Base-by-base conservation (phyloP, 2,888 invertebrate species). In the Lasioglossum marginatum region DNA sequence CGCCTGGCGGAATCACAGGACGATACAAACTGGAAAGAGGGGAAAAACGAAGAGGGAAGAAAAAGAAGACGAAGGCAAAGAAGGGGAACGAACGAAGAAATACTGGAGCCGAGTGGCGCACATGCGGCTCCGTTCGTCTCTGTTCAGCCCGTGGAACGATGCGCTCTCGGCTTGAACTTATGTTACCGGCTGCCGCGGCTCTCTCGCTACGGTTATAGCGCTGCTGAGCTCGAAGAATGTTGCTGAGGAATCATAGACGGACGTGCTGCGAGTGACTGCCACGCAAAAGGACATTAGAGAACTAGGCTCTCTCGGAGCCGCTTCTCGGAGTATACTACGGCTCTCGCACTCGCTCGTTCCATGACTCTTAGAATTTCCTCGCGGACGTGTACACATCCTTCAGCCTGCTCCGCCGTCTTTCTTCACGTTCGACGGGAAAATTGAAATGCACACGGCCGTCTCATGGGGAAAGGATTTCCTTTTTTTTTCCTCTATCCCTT, bases 221-320 rank as follows among this genome's bases (percentile, higher is more conserved):
- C 84, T 82, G 87, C 84, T 75, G 79, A n/a, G 66, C 79, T 60
- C 73, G 86, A 83, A 91, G 87, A 91, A 91, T 86, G 90, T 85
- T 88, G 87, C 87, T 72, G 88, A 90, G 89, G 89, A 88, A 90
- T 90, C 91, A 89, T 89, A 92, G 88, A 91, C 85, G 85, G 85
- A 89, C 91, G 90, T 88, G 88, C 87, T 81, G 75, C 83, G 78
- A 91, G 76, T 87, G 87, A 86, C 88, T 75, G 75, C 85, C 79
- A 79, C 85, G 88, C 82, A 77, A 86, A 86, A 84, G 82, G 82
- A 87, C 70, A 87, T 72, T 82, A 81, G 79, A 85, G 87, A 82
- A 90, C 80, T 86, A 78, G 81, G 71, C 77, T 81, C 87, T 52
- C 52, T n/a, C n/a, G 45, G 78, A 73, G 71, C 45, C 77, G 73